Evolutionary conservation across 2,888 invertebrate species (phyloP).

Genomic region (Stenurella melanura): DNA sequence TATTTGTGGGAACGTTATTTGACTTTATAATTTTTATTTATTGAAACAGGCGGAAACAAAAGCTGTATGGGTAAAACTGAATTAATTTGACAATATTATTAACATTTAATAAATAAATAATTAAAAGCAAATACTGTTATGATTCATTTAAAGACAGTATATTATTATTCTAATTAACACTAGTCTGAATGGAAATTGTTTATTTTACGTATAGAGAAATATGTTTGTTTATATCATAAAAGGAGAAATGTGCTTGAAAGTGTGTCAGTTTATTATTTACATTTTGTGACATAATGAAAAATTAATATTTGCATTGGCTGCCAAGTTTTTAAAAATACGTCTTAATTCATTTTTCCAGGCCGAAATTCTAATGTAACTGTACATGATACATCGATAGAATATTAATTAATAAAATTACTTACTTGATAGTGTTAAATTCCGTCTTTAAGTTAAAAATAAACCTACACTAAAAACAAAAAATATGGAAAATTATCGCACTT

Average conservation of each 20-base stretch:
- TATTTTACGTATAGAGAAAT: neutral
- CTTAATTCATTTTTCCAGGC: neutral
- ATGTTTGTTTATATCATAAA: neutral
- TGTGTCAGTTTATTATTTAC: neutral
- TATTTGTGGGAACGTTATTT: neutral
- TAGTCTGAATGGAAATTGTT: neutral
- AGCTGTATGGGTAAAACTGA: neutral
- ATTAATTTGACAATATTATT: neutral
- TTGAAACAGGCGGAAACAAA: neutral
- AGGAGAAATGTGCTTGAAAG: neutral
- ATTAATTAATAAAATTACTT: conserved; percentile 14
- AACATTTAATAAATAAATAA: neutral
- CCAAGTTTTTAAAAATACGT: neutral
- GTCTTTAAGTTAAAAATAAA: conserved; percentile 15
- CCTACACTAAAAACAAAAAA: conserved; percentile 39
- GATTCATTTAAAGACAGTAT: neutral
- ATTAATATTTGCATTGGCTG: neutral
- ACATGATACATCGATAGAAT: conserved; percentile 11
- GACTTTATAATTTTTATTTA: conserved; percentile 8
- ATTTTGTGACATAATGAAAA: neutral
- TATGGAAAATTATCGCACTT: conserved; percentile 31
- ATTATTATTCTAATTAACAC: neutral
- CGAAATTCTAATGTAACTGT: conserved; percentile 5
- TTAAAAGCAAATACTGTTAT: neutral
- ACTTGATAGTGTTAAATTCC: conserved; percentile 20